These are phyloP conservation scores for Crambe crambe DNA, from an alignment of 37 sponge, comb jelly and placozoan genomes.

Conservation along the genomic window DNA sequence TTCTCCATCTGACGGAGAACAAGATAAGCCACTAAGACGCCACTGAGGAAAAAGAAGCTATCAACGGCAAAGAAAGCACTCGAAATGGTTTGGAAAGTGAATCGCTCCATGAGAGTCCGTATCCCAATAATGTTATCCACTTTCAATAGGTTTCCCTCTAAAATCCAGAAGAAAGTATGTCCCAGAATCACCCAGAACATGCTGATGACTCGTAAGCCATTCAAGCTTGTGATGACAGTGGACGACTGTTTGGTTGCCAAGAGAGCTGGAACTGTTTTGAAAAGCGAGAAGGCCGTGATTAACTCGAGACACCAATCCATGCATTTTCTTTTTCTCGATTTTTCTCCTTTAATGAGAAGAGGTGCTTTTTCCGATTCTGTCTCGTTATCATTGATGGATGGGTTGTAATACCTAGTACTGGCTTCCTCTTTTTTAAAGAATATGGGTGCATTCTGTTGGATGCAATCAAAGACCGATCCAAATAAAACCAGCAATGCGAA, in stretches of 20 bases:
- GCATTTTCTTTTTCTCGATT: background rate
- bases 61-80: conserved; percentile 79
- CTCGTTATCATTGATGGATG: background rate
- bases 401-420: background rate
- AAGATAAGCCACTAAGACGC: conserved; percentile 73
- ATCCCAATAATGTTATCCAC: conserved; percentile 15
- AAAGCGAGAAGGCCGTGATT: conserved; percentile 69
- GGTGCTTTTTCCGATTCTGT: background rate
- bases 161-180: conserved; percentile 47
- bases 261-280: conserved; percentile 54
- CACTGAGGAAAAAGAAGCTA: conserved; percentile 84
- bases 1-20: conserved; percentile 61
- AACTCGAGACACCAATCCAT: background rate
- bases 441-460: background rate
- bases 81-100: conserved; percentile 49
- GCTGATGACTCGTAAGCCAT: conserved; percentile 83
- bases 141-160: background rate
- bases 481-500: conserved; percentile 24
- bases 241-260: conserved; percentile 68
- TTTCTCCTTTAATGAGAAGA: background rate
- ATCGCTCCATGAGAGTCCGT: conserved; percentile 1
- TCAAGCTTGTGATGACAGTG: conserved; percentile 64
- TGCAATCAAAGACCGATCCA: conserved; percentile 19
- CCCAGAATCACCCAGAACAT: conserved; percentile 87
- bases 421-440: background rate